These are phyloP conservation scores for Uromys caudimaculatus DNA, from an alignment of 2,797 vertebrate genomes.

Conservation along the genomic window DNA sequence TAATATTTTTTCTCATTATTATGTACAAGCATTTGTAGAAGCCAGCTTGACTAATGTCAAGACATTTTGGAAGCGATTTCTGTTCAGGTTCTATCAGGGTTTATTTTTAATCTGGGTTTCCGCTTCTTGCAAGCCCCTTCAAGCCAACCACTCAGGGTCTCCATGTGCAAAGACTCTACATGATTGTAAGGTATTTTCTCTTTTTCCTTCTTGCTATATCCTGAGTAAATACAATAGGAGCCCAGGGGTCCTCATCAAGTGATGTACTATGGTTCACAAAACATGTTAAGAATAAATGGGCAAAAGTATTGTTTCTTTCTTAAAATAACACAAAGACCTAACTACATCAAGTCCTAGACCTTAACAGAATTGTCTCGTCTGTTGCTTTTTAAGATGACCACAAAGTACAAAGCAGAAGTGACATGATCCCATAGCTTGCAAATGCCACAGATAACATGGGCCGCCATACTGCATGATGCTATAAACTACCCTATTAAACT, in stretches of 20 bases:
- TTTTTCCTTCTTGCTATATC: not conserved
- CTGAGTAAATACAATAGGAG: conserved; percentile 21
- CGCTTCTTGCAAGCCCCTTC: conserved; percentile 9
- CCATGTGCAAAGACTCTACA: not conserved
- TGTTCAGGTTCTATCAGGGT: conserved; percentile 16
- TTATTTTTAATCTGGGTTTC: conserved; percentile 33
- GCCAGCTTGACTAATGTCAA: conserved; percentile 73
- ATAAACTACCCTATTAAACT: not conserved
- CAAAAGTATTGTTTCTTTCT: not conserved
- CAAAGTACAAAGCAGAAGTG: not conserved
- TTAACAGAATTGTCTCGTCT: not conserved
- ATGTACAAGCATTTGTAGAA: conserved; percentile 80
- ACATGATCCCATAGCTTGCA: not conserved
- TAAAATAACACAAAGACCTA: conserved; percentile 34
- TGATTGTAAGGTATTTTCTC: not conserved
- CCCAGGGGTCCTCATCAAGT: conserved; percentile 20
- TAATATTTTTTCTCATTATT: conserved; percentile 83
- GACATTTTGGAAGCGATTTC: conserved; percentile 66
- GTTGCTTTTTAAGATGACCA: conserved; percentile 27
- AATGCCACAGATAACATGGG: not conserved
- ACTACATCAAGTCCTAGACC: not conserved
- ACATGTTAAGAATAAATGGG: not conserved
- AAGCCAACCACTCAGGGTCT: not conserved
- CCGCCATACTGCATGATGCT: not conserved
- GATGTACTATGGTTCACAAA: conserved; percentile 60